A percentile compares a stretch with the other conserved stretches of the same genome.
phyloP scores from a whole-genome alignment of 2,888 invertebrate species.

The Apoderus coryli region DNA sequence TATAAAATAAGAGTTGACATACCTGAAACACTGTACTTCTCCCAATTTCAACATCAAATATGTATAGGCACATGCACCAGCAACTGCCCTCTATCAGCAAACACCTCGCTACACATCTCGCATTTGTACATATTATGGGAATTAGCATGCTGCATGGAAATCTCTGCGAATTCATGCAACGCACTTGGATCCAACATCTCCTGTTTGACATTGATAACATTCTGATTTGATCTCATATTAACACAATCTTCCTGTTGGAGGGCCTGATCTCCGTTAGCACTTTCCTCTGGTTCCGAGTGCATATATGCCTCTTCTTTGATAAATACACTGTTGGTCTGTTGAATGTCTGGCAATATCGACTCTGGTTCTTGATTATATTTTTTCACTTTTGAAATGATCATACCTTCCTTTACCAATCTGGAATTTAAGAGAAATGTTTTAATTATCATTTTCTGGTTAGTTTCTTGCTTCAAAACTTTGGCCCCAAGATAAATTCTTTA shows the following conservation, averaged over 20 bases:
- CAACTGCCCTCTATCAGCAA: constrained; percentile 56
- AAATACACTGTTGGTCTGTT: constrained; percentile 8
- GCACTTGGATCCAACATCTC: constrained; percentile 34
- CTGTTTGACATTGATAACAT: constrained; percentile 21
- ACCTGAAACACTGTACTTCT: too few species aligned
- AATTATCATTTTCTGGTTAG: too few species aligned
- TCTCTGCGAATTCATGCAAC: constrained; percentile 37
- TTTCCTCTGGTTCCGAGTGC: too few species aligned
- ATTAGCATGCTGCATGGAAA: constrained; percentile 33
- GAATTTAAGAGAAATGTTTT: too few species aligned
- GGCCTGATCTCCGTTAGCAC: too few species aligned
- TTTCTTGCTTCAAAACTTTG: too few species aligned
- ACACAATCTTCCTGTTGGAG: neutral
- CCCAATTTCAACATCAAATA: constrained; percentile 43
- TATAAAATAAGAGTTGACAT: too few species aligned
- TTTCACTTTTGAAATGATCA: constrained; percentile 30
- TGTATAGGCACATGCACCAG: constrained; percentile 70
- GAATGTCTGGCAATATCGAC: constrained; percentile 13
- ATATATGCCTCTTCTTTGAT: constrained; percentile 13
- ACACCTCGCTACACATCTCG: constrained; percentile 69
- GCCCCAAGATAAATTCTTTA: constrained; percentile 1
- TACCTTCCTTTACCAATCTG: constrained; percentile 31
- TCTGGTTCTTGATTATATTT: constrained; percentile 20
- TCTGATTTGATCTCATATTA: neutral
- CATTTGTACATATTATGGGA: constrained; percentile 47